These are phyloP conservation scores for Nerophis lumbriciformis DNA, from an alignment of 2,113 vertebrate genomes.

Conservation along the genomic window DNA sequence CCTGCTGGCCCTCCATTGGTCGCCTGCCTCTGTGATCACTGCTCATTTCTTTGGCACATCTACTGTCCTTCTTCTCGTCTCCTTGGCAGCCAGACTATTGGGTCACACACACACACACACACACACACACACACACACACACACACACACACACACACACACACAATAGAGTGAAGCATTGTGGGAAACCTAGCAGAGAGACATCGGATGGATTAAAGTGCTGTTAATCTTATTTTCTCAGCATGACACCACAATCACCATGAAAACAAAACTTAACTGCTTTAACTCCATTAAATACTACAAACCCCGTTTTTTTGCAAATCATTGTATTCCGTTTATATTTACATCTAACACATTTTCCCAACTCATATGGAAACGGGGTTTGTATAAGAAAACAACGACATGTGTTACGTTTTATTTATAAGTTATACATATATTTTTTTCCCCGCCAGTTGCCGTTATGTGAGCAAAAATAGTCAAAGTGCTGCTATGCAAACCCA, in stretches of 20 bases:
- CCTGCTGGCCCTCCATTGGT: constrained; percentile 58
- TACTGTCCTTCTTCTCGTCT: constrained; percentile 52
- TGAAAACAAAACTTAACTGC: too few species aligned
- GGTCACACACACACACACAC: constrained; percentile 22
- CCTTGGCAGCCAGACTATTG: constrained; percentile 37
- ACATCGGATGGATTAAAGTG: constrained; percentile 13
- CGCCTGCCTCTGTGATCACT: constrained; percentile 54
- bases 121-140: constrained; percentile 21
- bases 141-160: constrained; percentile 33
- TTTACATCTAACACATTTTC: too few species aligned
- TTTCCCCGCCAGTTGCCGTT: too few species aligned
- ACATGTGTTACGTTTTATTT: too few species aligned
- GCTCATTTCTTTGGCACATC: constrained; percentile 61
- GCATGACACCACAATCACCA: not conserved
- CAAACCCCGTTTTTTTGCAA: too few species aligned
- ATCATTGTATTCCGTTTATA: too few species aligned
- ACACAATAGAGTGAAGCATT: constrained; percentile 37
- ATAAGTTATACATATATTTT: too few species aligned
- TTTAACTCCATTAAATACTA: too few species aligned
- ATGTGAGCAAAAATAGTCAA: too few species aligned
- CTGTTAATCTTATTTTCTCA: not conserved
- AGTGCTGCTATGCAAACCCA: too few species aligned
- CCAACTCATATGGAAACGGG: too few species aligned
- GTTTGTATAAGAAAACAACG: too few species aligned
- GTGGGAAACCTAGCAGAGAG: constrained; percentile 52